These are phyloP conservation scores for Melanostigma gelatinosum DNA, from an alignment of 2,113 vertebrate species.

Conservation along the genomic window DNA sequence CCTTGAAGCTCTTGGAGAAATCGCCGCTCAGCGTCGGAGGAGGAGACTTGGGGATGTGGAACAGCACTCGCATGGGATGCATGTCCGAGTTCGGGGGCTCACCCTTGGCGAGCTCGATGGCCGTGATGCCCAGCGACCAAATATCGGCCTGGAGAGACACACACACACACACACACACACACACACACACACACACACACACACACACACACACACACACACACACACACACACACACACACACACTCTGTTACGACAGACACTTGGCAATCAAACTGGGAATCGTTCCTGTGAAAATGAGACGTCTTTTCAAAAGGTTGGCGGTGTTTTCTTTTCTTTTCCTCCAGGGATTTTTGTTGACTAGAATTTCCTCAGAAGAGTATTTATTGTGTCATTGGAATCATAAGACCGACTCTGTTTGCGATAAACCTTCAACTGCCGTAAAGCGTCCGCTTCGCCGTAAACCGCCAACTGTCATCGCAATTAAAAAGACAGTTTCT, in stretches of 20 bases:
- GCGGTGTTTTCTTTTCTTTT: too few species aligned
- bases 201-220: background rate
- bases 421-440: too few species aligned
- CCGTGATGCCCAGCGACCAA: constrained; percentile 94
- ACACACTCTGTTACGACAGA: background rate
- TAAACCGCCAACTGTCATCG: too few species aligned
- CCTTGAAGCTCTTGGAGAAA: constrained; percentile 94
- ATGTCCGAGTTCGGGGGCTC: constrained; percentile 94
- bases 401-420: too few species aligned
- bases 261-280: background rate
- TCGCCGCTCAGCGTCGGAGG: constrained; percentile 90
- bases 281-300: too few species aligned
- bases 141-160: constrained; percentile 87
- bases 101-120: constrained; percentile 94
- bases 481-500: too few species aligned
- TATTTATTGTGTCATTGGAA: too few species aligned
- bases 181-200: background rate
- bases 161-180: background rate
- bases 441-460: too few species aligned
- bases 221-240: background rate
- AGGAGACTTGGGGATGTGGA: constrained; percentile 94
- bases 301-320: too few species aligned
- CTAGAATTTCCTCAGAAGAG: too few species aligned
- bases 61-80: constrained; percentile 94
- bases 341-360: too few species aligned